Conservation (phyloP, 2,888 invertebrate genomes). For the Mechanitis messenoides region DNA sequence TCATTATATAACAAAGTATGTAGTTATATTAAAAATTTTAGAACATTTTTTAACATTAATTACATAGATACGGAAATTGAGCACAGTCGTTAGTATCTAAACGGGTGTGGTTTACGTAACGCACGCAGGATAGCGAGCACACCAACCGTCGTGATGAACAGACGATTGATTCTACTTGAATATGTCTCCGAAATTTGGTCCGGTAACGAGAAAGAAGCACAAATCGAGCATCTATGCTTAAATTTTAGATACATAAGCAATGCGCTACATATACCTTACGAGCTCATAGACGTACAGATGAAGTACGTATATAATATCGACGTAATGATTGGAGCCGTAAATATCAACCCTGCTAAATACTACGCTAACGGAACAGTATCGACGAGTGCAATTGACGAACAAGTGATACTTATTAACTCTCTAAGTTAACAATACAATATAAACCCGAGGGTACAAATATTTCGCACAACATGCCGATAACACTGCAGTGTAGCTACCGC, state of each 20-base stretch:
- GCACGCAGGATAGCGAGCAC: conserved; percentile 3
- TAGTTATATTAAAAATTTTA: conserved; percentile 59
- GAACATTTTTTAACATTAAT: conserved; percentile 66
- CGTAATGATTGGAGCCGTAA: conserved; percentile 38
- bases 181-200: conserved; percentile 3
- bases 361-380: conserved; percentile 66
- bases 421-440: conserved; percentile 74
- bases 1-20: conserved; percentile 92
- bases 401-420: conserved; percentile 71
- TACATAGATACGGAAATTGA: conserved; percentile 73
- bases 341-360: conserved; percentile 49
- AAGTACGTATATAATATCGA: conserved; percentile 44
- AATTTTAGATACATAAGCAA: conserved; percentile 30
- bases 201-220: conserved; percentile 6
- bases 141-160: conserved; percentile 8
- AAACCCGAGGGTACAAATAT: conserved; percentile 59
- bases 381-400: conserved; percentile 76
- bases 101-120: conserved; percentile 42
- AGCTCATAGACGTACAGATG: conserved; percentile 40
- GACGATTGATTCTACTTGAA: not conserved
- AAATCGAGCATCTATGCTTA: not conserved
- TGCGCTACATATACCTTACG: conserved; percentile 45
- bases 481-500: conserved; percentile 44
- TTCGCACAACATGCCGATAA: conserved; percentile 58
- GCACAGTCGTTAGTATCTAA: conserved; percentile 66